Percentiles rank a stretch among this genome's conserved stretches.
phyloP scores from a whole-genome alignment of 1,140 invertebrate species.

The Magallana angulata region DNA sequence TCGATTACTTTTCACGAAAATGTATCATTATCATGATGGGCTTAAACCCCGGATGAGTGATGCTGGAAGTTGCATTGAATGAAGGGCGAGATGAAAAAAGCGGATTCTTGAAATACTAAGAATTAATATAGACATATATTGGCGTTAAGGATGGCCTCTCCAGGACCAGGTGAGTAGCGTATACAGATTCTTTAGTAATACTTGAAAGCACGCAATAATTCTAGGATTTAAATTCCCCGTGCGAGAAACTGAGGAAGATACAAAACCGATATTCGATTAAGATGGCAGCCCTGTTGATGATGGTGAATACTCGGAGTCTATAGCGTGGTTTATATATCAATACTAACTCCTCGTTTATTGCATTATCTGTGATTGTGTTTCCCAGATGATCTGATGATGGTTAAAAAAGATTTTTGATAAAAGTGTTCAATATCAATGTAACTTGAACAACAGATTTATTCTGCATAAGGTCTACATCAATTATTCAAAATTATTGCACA shows the following conservation, averaged over 20 bases:
- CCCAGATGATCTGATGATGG: not conserved
- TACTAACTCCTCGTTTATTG: too few relatives aligned
- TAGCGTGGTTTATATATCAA: too few relatives aligned
- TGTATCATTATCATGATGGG: constrained; percentile 22
- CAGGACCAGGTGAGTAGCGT: constrained; percentile 64
- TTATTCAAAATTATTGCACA: too few relatives aligned
- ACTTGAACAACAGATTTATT: too few relatives aligned
- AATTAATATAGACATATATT: constrained; percentile 16
- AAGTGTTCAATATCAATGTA: too few relatives aligned
- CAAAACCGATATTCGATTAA: constrained; percentile 28
- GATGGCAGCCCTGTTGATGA: constrained; percentile 3
- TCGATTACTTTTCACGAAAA: not conserved
- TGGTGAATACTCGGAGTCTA: not conserved
- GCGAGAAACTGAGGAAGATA: not conserved
- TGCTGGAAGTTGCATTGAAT: constrained; percentile 37
- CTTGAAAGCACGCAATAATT: not conserved
- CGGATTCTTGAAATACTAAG: constrained; percentile 18
- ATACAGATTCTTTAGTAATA: constrained; percentile 11
- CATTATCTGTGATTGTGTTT: not conserved
- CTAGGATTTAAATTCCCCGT: not conserved
- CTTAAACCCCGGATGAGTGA: constrained; percentile 38
- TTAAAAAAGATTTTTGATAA: not conserved
- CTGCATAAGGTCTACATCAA: too few relatives aligned
- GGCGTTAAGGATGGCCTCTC: constrained; percentile 63
- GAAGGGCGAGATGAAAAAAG: constrained; percentile 34